Conservation (phyloP, 2,113 vertebrate genomes). For the Monarcha castaneiventris region DNA sequence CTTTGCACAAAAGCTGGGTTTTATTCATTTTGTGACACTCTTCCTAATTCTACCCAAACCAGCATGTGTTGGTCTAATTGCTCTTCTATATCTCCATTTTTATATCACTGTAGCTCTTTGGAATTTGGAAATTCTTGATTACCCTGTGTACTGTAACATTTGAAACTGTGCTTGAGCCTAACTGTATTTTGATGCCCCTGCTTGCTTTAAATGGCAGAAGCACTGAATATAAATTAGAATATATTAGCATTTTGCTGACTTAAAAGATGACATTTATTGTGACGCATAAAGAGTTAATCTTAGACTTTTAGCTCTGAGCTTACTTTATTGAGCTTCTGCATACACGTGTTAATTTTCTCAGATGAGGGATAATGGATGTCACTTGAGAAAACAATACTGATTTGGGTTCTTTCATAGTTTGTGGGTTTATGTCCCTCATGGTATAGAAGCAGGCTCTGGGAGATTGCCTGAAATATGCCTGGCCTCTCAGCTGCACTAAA, state of each 20-base stretch:
- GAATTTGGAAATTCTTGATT: slow-evolving; percentile 33
- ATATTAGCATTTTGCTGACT: neutral
- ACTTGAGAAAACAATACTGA: slow-evolving; percentile 64
- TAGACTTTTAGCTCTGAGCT: slow-evolving; percentile 48
- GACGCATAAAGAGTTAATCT: slow-evolving; percentile 23
- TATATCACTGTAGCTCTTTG: neutral
- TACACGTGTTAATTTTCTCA: slow-evolving; percentile 66
- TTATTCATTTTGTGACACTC: slow-evolving; percentile 32
- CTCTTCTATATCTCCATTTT: slow-evolving; percentile 3
- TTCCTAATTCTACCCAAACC: slow-evolving; percentile 24
- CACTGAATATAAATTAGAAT: neutral
- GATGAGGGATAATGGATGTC: slow-evolving; percentile 64
- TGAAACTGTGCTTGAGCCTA: neutral
- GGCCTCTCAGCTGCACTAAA: slow-evolving; percentile 62
- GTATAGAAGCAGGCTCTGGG: slow-evolving; percentile 40
- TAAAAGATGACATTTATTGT: neutral
- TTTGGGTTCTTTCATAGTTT: slow-evolving; percentile 65
- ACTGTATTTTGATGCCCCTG: neutral
- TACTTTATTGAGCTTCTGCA: slow-evolving; percentile 56
- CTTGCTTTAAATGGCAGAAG: slow-evolving; percentile 16
- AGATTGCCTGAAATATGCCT: slow-evolving; percentile 63
- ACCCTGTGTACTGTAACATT: neutral
- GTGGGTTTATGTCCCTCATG: slow-evolving; percentile 64
- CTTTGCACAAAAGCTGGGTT: slow-evolving; percentile 15
- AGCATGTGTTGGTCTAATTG: slow-evolving; percentile 37